These are phyloP conservation scores for Holothuria leucospilota DNA, from an alignment of 53 echinoderm and acorn worm species.

Conservation along the genomic window DNA sequence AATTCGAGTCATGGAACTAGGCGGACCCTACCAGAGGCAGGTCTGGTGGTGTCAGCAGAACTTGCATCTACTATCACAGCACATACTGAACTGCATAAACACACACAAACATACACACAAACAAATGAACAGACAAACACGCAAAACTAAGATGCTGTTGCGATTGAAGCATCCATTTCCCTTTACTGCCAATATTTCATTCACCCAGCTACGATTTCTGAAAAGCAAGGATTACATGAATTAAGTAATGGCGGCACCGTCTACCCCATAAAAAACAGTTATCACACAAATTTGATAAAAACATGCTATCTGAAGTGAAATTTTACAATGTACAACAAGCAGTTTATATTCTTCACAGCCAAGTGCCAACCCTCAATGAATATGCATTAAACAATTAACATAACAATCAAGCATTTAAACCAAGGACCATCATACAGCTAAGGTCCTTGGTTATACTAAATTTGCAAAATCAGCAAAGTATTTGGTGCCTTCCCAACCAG, in stretches of 20 bases:
- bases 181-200: conserved; percentile 24
- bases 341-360: conserved; percentile 51
- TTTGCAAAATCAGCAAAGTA: conserved; percentile 28
- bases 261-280: conserved; percentile 28
- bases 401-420: conserved; percentile 57
- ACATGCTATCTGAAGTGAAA: conserved; percentile 51
- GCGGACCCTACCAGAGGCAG: too few species aligned
- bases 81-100: conserved; percentile 11
- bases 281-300: conserved; percentile 18
- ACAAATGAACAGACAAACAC: conserved; percentile 13
- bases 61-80: too few species aligned
- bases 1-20: too few species aligned
- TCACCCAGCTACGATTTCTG: conserved; percentile 40
- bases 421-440: conserved; percentile 46
- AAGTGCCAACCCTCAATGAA: conserved; percentile 53
- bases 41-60: too few species aligned
- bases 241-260: conserved; percentile 40
- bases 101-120: conserved; percentile 21
- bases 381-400: conserved; percentile 61
- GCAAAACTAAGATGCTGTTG: conserved; percentile 27
- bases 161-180: conserved; percentile 36
- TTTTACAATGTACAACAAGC: conserved; percentile 49
- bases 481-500: conserved; percentile 57
- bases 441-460: conserved; percentile 46
- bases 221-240: conserved; percentile 50